phyloP scores from a whole-genome alignment of 30 jellyfish, hydroid and myxozoan genomes.

The Nemopilema nomurai region DNA sequence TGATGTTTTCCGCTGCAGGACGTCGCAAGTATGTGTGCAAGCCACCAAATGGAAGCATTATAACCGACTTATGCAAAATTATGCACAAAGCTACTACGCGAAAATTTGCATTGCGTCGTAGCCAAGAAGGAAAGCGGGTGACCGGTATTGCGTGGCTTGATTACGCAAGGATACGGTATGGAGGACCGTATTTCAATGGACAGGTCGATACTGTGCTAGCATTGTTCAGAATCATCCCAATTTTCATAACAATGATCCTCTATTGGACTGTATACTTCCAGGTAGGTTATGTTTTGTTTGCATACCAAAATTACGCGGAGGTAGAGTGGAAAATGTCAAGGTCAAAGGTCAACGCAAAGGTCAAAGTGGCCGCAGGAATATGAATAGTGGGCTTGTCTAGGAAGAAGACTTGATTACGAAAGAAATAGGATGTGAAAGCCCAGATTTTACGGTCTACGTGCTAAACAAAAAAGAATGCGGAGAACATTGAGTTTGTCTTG shows the following conservation, averaged over 20 bases:
- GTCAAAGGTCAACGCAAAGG: no score
- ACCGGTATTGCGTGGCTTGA: constrained; percentile 69
- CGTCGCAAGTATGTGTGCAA: constrained; percentile 55
- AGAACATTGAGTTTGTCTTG: no score
- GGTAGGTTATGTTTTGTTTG: constrained; percentile 30
- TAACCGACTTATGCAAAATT: constrained; percentile 68
- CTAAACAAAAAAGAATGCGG: no score
- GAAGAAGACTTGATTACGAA: no score
- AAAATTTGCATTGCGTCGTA: constrained; percentile 21
- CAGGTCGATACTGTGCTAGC: constrained; percentile 82
- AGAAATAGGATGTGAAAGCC: no score
- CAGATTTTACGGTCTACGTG: no score
- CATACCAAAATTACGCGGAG: no score
- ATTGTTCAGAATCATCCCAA: constrained; percentile 58
- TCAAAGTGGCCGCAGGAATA: no score
- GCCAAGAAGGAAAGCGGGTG: constrained; percentile 3
- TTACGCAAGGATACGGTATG: constrained; percentile 75
- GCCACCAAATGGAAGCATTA: constrained; percentile 82
- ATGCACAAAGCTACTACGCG: constrained; percentile 57
- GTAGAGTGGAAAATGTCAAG: no score
- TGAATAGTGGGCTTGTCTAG: no score
- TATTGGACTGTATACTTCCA: constrained; percentile 86
- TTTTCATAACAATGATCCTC: constrained; percentile 56
- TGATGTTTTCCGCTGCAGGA: constrained; percentile 47
- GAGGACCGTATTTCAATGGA: constrained; percentile 82